phyloP scores from a whole-genome alignment of 92 coral and sea anemone species.

The Pocillopora meandrina region DNA sequence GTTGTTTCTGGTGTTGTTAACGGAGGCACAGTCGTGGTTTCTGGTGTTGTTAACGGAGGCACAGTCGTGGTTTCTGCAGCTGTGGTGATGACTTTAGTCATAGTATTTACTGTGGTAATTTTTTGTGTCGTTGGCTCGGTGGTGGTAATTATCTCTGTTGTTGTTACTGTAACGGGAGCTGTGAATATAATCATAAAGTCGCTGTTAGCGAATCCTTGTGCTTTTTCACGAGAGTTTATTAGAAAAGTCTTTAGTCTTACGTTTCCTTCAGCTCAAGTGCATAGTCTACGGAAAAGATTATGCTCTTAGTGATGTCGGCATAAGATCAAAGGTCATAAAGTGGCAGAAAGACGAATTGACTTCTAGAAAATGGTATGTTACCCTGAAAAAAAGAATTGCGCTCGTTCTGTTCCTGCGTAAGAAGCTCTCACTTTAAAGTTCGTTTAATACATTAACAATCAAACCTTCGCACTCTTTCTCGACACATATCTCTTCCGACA shows the following conservation, averaged over 20 bases:
- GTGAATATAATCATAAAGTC: not conserved
- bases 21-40: not conserved
- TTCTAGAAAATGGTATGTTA: too few species aligned
- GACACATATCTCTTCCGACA: slow-evolving; percentile 59
- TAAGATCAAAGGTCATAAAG: too few species aligned
- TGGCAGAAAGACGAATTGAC: too few species aligned
- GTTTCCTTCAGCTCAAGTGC: too few species aligned
- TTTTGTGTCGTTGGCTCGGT: slow-evolving; percentile 3
- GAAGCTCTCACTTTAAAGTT: not conserved
- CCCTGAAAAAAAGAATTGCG: too few species aligned
- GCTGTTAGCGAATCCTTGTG: not conserved
- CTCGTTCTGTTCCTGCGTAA: not conserved
- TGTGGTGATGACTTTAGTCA: not conserved
- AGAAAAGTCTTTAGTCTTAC: too few species aligned
- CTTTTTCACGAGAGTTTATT: too few species aligned
- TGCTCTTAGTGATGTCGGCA: too few species aligned
- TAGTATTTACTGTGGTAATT: not conserved
- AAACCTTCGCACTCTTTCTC: slow-evolving; percentile 55
- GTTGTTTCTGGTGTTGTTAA: not conserved
- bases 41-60: not conserved
- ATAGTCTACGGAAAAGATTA: too few species aligned
- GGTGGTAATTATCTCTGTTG: slow-evolving; percentile 32
- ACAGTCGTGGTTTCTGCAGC: not conserved
- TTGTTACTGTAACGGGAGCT: slow-evolving; percentile 27
- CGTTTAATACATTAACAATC: not conserved